Evolutionary conservation across 2,797 vertebrate genomes (phyloP), one percentile per base, ranked within the genome.

Genomic region (Megalops cyprinoides): DNA sequence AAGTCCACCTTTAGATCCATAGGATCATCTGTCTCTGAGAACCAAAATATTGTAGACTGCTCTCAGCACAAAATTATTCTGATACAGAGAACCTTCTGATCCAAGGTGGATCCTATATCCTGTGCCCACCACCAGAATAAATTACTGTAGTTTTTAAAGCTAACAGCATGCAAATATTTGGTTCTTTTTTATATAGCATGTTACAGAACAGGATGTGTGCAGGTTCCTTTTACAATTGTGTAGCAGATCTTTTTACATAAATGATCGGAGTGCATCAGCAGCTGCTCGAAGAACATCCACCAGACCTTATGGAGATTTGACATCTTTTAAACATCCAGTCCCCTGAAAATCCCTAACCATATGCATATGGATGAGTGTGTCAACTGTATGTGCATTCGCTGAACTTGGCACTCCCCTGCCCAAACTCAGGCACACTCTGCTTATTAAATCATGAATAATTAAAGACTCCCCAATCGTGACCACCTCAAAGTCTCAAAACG

Each of bases 301-400:
- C 65, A 39, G 15, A 39, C 56, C 51, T 58, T 79, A 69, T 71
- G 76, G 79, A 79, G 80, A 51, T 60, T 76, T 73, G 53, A 79
- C 42, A 25, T 46, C 34, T 73, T 80, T 81, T 78, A 25, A 39
- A n/a, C n/a, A 51, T 58, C 28, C 14, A 23, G 8, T 44, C 31
- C 28, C 20, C n/a, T 6, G 18, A 42, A 42, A 69, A 42, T 69
- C 37, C 42, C 65, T 8, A 69, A 7, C 34, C 15, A 23, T 14
- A 69, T 69, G 7, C 34, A 69, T 69, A 69, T 69, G 37, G 15
- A 69, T 69, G 65, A 69, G 37, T 18, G 34, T 65, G 60, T 42
- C 65, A 8, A 42, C 20, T 42, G 18, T 23, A 10, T 18, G 15
- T 42, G 18, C 65, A 1, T 7, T 18, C 25, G 23, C 65, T 74